Conservation (phyloP, 2,797 vertebrate species). For the Pangasius macronema region DNA sequence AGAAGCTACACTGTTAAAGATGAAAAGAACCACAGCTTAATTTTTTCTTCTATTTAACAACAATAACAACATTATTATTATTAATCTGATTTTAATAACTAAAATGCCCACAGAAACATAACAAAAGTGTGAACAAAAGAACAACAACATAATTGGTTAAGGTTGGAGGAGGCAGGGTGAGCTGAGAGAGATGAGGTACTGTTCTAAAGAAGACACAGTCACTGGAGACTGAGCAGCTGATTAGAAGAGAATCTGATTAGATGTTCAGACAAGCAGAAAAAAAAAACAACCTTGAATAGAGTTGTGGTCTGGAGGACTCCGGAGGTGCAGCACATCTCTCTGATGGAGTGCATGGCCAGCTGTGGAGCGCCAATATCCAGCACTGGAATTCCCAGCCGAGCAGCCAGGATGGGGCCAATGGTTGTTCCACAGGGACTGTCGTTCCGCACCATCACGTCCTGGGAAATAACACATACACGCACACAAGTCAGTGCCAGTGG, state of each 20-base stretch:
- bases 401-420: constrained; percentile 92
- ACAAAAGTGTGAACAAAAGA: background rate
- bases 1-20: background rate
- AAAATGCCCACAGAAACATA: background rate
- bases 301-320: constrained; percentile 87
- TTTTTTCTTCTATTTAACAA: background rate
- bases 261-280: constrained; percentile 16
- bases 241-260: background rate
- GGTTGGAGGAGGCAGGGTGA: background rate
- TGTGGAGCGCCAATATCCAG: constrained; percentile 90
- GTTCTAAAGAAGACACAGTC: too few relatives aligned
- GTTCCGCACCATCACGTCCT: constrained; percentile 97
- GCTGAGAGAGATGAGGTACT: background rate
- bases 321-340: constrained; percentile 95
- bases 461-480: constrained; percentile 3
- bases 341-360: constrained; percentile 96
- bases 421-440: constrained; percentile 91
- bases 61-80: background rate
- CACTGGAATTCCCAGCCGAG: constrained; percentile 89
- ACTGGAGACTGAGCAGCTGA: background rate
- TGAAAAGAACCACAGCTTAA: background rate
- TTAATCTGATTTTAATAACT: background rate
- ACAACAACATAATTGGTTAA: background rate
- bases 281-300: constrained; percentile 86
- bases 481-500: background rate